Percentiles rank a stretch among this genome's conserved stretches.
Conservation (phyloP, 2,113 vertebrate genomes). For the Heterochromis multidens region DNA sequence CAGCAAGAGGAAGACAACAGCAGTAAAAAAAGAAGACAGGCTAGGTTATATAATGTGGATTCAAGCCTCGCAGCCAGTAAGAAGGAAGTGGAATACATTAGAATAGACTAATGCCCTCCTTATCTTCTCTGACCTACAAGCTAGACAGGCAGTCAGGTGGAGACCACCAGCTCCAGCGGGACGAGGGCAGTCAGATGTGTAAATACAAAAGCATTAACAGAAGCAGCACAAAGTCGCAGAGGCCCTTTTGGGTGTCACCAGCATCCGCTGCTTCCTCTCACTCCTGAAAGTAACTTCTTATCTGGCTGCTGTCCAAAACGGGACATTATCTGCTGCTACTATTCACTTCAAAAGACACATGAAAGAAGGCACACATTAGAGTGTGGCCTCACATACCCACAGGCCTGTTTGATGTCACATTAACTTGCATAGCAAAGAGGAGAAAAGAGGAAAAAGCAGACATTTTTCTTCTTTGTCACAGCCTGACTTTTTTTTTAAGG, state of each 20-base stretch:
- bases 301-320: constrained; percentile 35
- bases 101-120: constrained; percentile 51
- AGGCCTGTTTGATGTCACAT: constrained; percentile 46
- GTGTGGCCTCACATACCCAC: constrained; percentile 15
- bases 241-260: neutral
- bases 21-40: neutral
- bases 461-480: neutral
- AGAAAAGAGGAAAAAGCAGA: neutral
- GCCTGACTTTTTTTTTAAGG: constrained; percentile 1
- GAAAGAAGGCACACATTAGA: constrained; percentile 17
- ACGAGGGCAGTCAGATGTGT: neutral
- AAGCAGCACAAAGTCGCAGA: neutral
- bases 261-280: neutral
- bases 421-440: constrained; percentile 8
- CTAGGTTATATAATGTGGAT: constrained; percentile 17
- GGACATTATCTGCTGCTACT: constrained; percentile 37
- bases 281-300: constrained; percentile 19
- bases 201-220: constrained; percentile 15
- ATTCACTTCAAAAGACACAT: constrained; percentile 54
- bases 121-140: constrained; percentile 52
- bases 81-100: constrained; percentile 22
- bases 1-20: neutral
- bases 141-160: neutral
- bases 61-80: constrained; percentile 3
- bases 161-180: constrained; percentile 7